Base-by-base conservation (phyloP, 2,888 invertebrate genomes). In the Agrypnus murinus region DNA sequence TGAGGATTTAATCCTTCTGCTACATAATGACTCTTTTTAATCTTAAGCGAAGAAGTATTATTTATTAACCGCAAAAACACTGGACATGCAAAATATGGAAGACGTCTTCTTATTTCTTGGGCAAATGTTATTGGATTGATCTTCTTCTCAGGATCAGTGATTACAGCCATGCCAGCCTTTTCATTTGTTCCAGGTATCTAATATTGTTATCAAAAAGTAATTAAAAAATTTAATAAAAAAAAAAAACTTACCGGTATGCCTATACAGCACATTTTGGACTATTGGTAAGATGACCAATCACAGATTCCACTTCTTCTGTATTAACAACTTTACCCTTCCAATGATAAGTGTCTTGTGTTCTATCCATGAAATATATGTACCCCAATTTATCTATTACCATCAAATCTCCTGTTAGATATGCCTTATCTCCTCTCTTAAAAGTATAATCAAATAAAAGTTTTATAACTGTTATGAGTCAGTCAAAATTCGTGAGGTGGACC, bases 81-180 rank as follows among this genome's bases (percentile, higher is more conserved):
- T 0, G 97, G 97, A 10, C 93, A 87, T 1, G 97, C 96, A 84
- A 95, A 96, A 0, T 90, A 82, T 0, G 96, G 95, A 78, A 97
- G 86, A 71, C 90, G 86, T 80, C 89, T 89, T 79, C 90, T 89
- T 57, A 93, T 86, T 65, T 89, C 90, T 1, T 87, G 85, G 32
- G 90, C 90, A 69, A 93, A 86, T 58, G 86, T 86, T 17, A 80
- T 74, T 76, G 93, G 85, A 77, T 89, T 88, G 59, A 92, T 83
- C 69, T 87, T 82, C 40, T 87, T 86, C 0, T 88, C 84, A 1
- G 89, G 88, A 84, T 93, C 93, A 43, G 92, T 92, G 67, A 96
- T 89, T 34, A 95, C 93, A n/a, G 92, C 95, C 96, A 96, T 96
- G 73, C 96, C 96, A 17, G 94, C 95, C 77, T 92, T 90, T 0